phyloP scores from a whole-genome alignment of 2,888 invertebrate genomes.

The Acleris literana region DNA sequence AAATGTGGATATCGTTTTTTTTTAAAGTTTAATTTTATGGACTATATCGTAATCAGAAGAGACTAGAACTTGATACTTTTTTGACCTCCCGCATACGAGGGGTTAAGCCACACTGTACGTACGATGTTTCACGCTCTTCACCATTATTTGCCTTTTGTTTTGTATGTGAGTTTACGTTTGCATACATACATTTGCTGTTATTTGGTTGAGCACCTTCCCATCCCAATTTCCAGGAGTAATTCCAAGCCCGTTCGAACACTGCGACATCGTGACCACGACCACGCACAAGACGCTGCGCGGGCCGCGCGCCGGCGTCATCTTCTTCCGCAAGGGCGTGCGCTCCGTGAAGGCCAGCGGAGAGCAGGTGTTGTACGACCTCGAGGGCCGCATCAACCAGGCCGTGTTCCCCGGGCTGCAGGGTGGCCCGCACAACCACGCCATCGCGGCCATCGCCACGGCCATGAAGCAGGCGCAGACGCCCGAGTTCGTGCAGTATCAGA shows the following conservation, averaged over 20 bases:
- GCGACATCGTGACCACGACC: conserved; percentile 96
- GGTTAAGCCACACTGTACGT: no score
- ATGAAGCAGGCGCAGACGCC: conserved; percentile 93
- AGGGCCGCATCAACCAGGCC: conserved; percentile 92
- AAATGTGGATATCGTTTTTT: no score
- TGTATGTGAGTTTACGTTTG: no score
- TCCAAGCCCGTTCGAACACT: conserved; percentile 94
- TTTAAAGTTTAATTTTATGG: no score
- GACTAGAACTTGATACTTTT: no score
- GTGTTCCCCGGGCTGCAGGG: conserved; percentile 98
- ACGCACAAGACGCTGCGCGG: conserved; percentile 97
- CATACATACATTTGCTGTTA: no score
- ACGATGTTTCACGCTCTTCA: no score
- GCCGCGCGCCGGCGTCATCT: conserved; percentile 94
- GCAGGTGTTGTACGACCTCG: conserved; percentile 93
- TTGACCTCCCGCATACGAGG: no score
- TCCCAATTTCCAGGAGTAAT: conserved; percentile 83
- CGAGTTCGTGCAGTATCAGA: conserved; percentile 93
- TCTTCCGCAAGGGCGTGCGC: conserved; percentile 95
- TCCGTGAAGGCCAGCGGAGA: conserved; percentile 91
- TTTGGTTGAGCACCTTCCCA: no score
- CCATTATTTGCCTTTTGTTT: no score
- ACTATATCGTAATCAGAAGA: no score
- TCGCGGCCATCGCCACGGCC: conserved; percentile 97
- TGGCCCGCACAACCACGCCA: conserved; percentile 98